A percentile compares a stretch with the other conserved stretches of the same genome.
These are phyloP conservation scores for Agrilus planipennis DNA, from an alignment of 1,140 invertebrate genomes.

Conservation along the genomic window DNA sequence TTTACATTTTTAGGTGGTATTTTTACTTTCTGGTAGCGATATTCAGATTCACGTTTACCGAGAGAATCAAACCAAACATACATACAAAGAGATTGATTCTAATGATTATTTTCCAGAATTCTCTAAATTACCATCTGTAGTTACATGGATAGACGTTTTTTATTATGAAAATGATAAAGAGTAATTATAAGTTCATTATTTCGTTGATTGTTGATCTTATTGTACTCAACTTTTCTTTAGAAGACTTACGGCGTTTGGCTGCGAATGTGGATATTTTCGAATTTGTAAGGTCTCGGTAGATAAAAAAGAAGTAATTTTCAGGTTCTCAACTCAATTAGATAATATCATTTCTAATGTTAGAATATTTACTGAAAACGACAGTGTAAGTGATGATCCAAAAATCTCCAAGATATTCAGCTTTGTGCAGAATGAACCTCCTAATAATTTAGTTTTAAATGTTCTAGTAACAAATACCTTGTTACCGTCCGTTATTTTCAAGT, in stretches of 20 bases:
- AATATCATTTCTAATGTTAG: slow-evolving; percentile 45
- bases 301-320: slow-evolving; percentile 37
- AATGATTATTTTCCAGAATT: slow-evolving; percentile 51
- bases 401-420: slow-evolving; percentile 1
- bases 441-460: slow-evolving; percentile 38
- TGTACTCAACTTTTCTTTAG: slow-evolving; percentile 28
- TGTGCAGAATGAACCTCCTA: slow-evolving; percentile 7
- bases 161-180: slow-evolving; percentile 37
- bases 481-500: slow-evolving; percentile 48
- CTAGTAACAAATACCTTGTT: slow-evolving; percentile 46
- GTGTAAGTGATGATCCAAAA: too few species aligned
- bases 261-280: slow-evolving; percentile 49
- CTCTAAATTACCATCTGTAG: slow-evolving; percentile 41
- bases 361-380: slow-evolving; percentile 39
- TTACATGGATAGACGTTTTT: slow-evolving; percentile 49
- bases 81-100: slow-evolving; percentile 41
- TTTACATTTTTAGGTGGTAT: slow-evolving; percentile 41
- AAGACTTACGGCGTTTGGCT: slow-evolving; percentile 47
- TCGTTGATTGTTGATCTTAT: slow-evolving; percentile 5
- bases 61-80: slow-evolving; percentile 46
- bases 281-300: slow-evolving; percentile 40
- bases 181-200: slow-evolving; percentile 28
- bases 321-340: slow-evolving; percentile 43
- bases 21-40: slow-evolving; percentile 57
- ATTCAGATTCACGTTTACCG: slow-evolving; percentile 51